Evolutionary conservation across 2,797 vertebrate genomes (phyloP).

Genomic region (Garrulus glandarius): DNA sequence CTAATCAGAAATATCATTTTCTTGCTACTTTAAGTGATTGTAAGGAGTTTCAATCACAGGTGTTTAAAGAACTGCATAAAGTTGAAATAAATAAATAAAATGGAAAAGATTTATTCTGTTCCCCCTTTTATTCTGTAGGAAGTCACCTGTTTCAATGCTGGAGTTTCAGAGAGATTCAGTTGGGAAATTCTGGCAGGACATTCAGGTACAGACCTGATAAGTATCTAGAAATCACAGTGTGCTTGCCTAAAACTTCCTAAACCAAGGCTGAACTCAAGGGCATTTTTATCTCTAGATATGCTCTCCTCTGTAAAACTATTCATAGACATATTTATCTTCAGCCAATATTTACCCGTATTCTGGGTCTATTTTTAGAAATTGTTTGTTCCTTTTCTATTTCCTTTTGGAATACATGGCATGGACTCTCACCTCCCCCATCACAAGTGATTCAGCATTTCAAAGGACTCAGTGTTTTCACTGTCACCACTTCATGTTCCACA

Average conservation of each 20-base stretch:
- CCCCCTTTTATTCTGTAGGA: neutral
- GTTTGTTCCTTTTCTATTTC: neutral
- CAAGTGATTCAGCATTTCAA: neutral
- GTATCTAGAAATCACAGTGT: neutral
- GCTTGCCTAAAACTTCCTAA: neutral
- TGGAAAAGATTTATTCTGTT: neutral
- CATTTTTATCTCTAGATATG: neutral
- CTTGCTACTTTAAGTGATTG: neutral
- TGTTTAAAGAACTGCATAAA: neutral
- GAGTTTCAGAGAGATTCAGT: neutral
- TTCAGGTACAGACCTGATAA: neutral
- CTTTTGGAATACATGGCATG: neutral
- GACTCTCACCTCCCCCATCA: neutral
- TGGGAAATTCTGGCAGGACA: neutral
- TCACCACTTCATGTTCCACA: neutral
- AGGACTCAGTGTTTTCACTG: neutral
- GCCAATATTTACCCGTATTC: neutral
- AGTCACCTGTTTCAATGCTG: neutral
- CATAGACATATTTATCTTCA: neutral
- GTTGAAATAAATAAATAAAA: neutral
- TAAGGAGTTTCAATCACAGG: neutral
- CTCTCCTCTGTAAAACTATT: neutral
- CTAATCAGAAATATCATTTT: slow-evolving; percentile 46
- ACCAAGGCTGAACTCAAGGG: neutral
- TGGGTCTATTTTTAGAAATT: neutral